A percentile compares a stretch with the other conserved stretches of the same genome.
Conservation (phyloP, 2,888 invertebrate genomes). For the Synanthedon myopaeformis region DNA sequence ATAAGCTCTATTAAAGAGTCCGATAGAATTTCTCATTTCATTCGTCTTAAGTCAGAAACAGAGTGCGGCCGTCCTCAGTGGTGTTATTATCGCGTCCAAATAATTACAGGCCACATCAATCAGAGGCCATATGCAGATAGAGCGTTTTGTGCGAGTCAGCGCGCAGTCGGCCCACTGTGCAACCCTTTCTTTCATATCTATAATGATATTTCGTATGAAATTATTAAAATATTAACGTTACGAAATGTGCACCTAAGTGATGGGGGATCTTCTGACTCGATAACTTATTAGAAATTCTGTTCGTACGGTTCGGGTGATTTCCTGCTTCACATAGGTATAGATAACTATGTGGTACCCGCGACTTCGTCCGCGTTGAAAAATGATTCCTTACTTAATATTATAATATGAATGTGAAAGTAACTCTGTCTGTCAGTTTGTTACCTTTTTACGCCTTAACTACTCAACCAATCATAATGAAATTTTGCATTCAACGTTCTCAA, state of each 20-base stretch:
- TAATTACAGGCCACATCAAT: slow-evolving; percentile 72
- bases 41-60: slow-evolving; percentile 68
- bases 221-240: slow-evolving; percentile 39
- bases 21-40: slow-evolving; percentile 68
- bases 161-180: slow-evolving; percentile 55
- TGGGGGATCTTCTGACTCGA: slow-evolving; percentile 10
- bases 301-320: no score
- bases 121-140: slow-evolving; percentile 66
- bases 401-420: no score
- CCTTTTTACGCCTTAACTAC: no score
- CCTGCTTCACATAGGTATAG: no score
- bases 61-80: slow-evolving; percentile 63
- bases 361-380: no score
- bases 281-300: no score
- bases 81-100: slow-evolving; percentile 71
- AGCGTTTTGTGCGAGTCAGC: slow-evolving; percentile 68
- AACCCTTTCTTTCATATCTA: slow-evolving; percentile 65
- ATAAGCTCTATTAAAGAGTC: slow-evolving; percentile 60
- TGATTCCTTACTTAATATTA: no score
- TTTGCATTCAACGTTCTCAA: no score
- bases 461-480: no score
- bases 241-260: slow-evolving; percentile 26
- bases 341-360: no score
- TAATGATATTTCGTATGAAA: slow-evolving; percentile 61
- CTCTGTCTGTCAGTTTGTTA: no score